These are phyloP conservation scores for Stenodema calcarata DNA, from an alignment of 2,888 invertebrate species.

Conservation along the genomic window DNA sequence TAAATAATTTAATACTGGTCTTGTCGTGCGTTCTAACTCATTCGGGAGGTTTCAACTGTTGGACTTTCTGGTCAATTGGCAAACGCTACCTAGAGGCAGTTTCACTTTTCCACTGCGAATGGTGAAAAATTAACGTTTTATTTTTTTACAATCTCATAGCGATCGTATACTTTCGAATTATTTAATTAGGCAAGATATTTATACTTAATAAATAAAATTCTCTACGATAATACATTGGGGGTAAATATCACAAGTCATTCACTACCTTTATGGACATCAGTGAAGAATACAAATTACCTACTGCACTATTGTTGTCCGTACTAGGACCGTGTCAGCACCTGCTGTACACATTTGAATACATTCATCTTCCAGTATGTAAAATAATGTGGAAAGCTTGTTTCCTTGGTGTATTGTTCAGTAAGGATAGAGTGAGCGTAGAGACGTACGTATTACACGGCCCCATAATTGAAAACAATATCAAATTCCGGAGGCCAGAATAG, in stretches of 20 bases:
- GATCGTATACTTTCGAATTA: neutral
- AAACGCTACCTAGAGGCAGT: neutral
- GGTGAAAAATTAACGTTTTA: too few species aligned
- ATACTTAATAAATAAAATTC: neutral
- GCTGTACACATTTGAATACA: neutral
- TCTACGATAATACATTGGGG: neutral
- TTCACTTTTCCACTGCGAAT: neutral
- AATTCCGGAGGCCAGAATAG: too few species aligned
- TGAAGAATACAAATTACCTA: neutral
- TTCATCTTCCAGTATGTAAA: too few species aligned
- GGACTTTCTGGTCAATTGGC: neutral
- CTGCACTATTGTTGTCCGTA: neutral
- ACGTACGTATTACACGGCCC: too few species aligned
- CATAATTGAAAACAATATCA: too few species aligned
- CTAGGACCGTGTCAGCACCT: neutral
- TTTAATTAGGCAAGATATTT: neutral
- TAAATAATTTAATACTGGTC: neutral
- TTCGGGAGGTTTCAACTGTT: neutral
- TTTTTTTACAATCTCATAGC: neutral
- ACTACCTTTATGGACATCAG: neutral
- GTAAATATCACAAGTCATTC: neutral
- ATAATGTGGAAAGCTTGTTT: too few species aligned
- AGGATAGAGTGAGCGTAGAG: too few species aligned
- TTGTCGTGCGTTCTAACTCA: neutral
- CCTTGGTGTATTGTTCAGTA: too few species aligned